These are phyloP conservation scores for Bradypus variegatus DNA, from an alignment of 2,797 vertebrate species.

Conservation along the genomic window DNA sequence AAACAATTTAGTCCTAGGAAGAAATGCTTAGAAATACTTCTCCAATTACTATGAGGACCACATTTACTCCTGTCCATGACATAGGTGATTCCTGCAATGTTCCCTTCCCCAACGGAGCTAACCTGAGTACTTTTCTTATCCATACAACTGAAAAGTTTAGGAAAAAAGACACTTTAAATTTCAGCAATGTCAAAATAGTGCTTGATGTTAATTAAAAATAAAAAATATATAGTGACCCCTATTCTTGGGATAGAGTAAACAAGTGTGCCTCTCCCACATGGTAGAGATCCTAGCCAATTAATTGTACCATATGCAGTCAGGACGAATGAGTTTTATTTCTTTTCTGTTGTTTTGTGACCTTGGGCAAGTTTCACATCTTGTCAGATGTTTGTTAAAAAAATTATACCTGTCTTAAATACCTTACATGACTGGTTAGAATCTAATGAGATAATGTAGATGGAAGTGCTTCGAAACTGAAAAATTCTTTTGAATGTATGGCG, in stretches of 20 bases:
- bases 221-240: neutral
- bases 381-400: neutral
- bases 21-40: neutral
- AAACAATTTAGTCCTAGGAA: neutral
- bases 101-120: neutral
- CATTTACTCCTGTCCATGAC: neutral
- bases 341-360: neutral
- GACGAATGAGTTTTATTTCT: neutral
- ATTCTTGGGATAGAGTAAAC: neutral
- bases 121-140: neutral
- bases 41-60: neutral
- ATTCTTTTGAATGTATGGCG: neutral
- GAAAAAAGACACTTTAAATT: neutral
- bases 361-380: neutral
- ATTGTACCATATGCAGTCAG: neutral
- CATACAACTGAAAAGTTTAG: neutral
- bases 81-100: neutral
- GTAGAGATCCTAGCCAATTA: neutral
- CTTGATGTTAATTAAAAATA: neutral
- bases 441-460: neutral
- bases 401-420: neutral
- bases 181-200: neutral
- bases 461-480: conserved; percentile 8
- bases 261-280: neutral
- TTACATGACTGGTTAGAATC: conserved; percentile 7